Percentiles rank a stretch among this genome's conserved stretches.
phyloP scores from a whole-genome alignment of 2,797 vertebrate species.

The Catharus ustulatus region DNA sequence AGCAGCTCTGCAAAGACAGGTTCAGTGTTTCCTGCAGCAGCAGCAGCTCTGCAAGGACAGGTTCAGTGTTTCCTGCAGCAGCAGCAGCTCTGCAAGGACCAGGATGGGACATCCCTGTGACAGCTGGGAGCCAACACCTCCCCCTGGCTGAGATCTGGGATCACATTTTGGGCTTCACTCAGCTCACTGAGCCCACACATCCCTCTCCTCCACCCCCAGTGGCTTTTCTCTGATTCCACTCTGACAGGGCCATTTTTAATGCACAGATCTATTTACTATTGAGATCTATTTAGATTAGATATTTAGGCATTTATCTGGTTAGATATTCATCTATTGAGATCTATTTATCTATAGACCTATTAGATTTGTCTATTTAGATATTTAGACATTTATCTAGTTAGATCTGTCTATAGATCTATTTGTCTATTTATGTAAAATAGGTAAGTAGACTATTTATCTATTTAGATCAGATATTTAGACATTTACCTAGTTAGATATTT shows the following conservation, averaged over 20 bases:
- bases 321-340: background rate
- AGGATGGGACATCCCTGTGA: background rate
- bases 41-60: too few species aligned
- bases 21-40: too few species aligned
- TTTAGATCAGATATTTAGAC: background rate
- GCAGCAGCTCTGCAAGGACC: background rate
- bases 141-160: background rate
- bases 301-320: background rate
- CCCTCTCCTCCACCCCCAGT: background rate
- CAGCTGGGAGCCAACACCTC: too few species aligned
- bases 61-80: too few species aligned
- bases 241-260: background rate
- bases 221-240: background rate
- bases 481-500: background rate
- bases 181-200: background rate
- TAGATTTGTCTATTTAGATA: too few species aligned
- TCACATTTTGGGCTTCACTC: background rate
- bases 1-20: background rate
- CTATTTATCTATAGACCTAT: too few species aligned
- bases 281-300: too few species aligned
- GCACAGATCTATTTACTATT: too few species aligned
- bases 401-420: background rate
- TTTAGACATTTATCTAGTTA: background rate
- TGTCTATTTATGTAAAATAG: too few species aligned
- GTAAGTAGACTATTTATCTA: too few species aligned